Percentiles rank a stretch among this genome's conserved stretches.
Conservation (phyloP, 2,113 vertebrate genomes). For the Reinhardtius hippoglossoides region DNA sequence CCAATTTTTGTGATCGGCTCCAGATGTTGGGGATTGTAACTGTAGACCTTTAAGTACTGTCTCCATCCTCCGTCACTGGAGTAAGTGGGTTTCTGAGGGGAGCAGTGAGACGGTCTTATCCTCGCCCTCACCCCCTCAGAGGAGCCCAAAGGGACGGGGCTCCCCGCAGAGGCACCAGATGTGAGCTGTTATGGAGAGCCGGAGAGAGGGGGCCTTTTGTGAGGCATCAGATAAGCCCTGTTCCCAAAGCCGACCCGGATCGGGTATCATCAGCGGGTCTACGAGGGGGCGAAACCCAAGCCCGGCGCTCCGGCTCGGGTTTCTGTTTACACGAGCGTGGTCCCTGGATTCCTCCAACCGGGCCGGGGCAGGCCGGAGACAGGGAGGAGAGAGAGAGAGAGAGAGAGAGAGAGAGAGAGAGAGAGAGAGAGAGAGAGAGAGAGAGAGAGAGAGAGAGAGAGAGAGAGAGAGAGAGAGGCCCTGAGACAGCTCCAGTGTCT, state of each 20-base stretch:
- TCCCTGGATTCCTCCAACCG: slow-evolving; percentile 77
- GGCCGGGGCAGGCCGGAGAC: slow-evolving; percentile 33
- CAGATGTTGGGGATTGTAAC: slow-evolving; percentile 74
- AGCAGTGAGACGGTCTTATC: slow-evolving; percentile 48
- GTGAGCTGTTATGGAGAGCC: slow-evolving; percentile 73
- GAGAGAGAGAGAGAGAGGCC: not conserved
- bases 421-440: slow-evolving; percentile 34
- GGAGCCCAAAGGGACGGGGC: slow-evolving; percentile 61
- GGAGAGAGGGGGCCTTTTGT: slow-evolving; percentile 72
- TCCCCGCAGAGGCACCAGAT: slow-evolving; percentile 81
- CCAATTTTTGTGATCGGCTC: slow-evolving; percentile 44
- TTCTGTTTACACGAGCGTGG: slow-evolving; percentile 78
- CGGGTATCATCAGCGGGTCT: slow-evolving; percentile 74
- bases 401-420: slow-evolving; percentile 30
- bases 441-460: slow-evolving; percentile 22
- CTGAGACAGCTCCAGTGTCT: slow-evolving; percentile 32
- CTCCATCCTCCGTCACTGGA: slow-evolving; percentile 49
- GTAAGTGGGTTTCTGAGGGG: slow-evolving; percentile 61
- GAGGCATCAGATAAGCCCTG: slow-evolving; percentile 80
- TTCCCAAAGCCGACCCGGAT: slow-evolving; percentile 78
- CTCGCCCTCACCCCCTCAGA: slow-evolving; percentile 37
- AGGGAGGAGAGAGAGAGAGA: slow-evolving; percentile 25
- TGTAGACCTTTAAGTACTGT: slow-evolving; percentile 43
- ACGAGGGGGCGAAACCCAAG: slow-evolving; percentile 74
- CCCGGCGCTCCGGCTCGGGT: slow-evolving; percentile 59